phyloP scores from a whole-genome alignment of 2,888 invertebrate genomes.

The Laothoe populi region DNA sequence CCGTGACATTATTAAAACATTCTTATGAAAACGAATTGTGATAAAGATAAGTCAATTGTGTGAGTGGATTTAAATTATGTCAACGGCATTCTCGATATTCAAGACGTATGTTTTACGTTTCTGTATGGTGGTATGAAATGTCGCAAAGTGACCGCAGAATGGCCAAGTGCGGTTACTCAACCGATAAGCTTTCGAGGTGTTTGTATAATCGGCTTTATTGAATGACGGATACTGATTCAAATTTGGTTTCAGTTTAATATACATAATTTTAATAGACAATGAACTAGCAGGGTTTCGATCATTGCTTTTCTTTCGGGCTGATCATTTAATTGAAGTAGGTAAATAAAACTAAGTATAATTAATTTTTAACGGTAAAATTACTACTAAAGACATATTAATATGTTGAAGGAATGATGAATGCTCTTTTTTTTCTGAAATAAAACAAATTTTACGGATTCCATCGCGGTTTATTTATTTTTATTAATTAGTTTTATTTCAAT shows the following conservation, averaged over 20 bases:
- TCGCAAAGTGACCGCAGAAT: conserved; percentile 44
- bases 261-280: neutral
- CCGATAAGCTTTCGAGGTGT: conserved; percentile 28
- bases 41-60: neutral
- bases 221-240: conserved; percentile 21
- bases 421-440: no score
- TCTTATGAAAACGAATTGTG: neutral
- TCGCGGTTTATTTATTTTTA: no score
- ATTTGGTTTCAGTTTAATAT: neutral
- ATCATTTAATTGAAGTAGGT: neutral
- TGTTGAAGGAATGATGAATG: no score
- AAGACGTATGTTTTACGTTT: neutral
- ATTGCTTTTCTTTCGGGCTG: neutral
- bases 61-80: neutral
- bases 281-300: neutral
- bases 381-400: no score
- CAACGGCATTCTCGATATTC: neutral
- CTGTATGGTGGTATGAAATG: neutral
- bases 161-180: conserved; percentile 41
- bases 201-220: conserved; percentile 15
- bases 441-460: no score
- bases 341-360: no score
- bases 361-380: no score
- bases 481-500: no score
- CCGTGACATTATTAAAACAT: conserved; percentile 4